phyloP scores from a whole-genome alignment of 1,140 invertebrate genomes.

The Heliconius melpomene region DNA sequence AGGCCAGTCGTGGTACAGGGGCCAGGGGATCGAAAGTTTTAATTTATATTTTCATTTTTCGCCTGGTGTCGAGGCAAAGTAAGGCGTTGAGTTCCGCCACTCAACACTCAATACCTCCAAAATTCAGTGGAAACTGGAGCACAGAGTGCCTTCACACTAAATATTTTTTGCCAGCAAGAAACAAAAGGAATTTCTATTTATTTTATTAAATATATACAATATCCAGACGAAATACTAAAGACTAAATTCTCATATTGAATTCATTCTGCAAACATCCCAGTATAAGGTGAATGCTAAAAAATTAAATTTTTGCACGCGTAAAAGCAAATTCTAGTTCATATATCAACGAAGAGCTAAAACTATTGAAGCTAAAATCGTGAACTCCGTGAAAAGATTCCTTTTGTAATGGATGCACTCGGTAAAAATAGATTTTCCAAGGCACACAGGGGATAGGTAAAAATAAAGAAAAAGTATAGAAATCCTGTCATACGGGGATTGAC shows the following conservation, averaged over 20 bases:
- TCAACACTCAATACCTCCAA: too few relatives aligned
- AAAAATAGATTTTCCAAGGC: constrained; percentile 3
- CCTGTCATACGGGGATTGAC: neutral
- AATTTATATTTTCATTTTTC: too few relatives aligned
- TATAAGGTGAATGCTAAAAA: neutral
- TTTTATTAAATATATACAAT: too few relatives aligned
- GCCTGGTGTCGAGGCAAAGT: too few relatives aligned
- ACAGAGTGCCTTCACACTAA: too few relatives aligned
- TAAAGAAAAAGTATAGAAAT: neutral
- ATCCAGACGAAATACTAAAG: neutral
- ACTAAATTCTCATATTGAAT: neutral
- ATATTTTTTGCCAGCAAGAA: too few relatives aligned
- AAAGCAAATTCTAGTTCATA: neutral
- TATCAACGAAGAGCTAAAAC: neutral
- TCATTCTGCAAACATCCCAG: neutral
- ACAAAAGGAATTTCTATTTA: too few relatives aligned
- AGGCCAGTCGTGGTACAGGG: too few relatives aligned
- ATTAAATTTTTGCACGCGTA: neutral
- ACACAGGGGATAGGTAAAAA: neutral
- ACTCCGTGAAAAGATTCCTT: neutral
- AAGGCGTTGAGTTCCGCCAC: too few relatives aligned
- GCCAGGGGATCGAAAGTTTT: too few relatives aligned
- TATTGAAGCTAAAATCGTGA: neutral
- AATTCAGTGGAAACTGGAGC: too few relatives aligned
- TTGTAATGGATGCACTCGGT: neutral